phyloP scores from a whole-genome alignment of 2,888 invertebrate genomes.

The Lithosia quadra region DNA sequence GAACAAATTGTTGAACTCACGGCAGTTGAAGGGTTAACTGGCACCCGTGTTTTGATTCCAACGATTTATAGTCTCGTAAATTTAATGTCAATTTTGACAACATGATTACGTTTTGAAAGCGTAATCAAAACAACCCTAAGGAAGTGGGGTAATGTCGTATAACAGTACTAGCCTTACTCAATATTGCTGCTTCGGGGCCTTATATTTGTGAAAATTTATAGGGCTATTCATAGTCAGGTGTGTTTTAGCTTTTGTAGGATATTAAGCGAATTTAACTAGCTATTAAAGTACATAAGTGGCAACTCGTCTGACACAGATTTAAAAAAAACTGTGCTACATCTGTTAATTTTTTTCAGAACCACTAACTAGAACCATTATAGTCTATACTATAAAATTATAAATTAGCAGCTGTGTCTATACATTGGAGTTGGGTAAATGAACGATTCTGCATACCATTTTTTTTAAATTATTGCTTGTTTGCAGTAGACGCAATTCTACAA shows the following conservation, averaged over 20 bases:
- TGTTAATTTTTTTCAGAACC: too few species aligned
- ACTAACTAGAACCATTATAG: too few species aligned
- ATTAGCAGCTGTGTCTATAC: too few species aligned
- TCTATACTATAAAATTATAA: too few species aligned
- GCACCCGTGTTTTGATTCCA: constrained; percentile 58
- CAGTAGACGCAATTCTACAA: too few species aligned
- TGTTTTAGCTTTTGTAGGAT: background rate
- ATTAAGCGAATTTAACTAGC: background rate
- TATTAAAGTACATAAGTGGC: background rate
- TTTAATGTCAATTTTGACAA: constrained; percentile 29
- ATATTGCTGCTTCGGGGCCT: background rate
- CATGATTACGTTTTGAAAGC: constrained; percentile 22
- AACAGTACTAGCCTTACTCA: background rate
- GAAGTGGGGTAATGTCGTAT: constrained; percentile 7
- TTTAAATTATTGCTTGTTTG: too few species aligned
- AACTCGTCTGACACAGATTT: too few species aligned
- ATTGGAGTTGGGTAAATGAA: too few species aligned
- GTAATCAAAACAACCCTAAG: constrained; percentile 20
- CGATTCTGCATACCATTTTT: too few species aligned
- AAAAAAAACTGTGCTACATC: too few species aligned
- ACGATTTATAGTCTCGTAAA: constrained; percentile 42
- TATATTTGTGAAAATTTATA: constrained; percentile 3
- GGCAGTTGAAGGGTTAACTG: constrained; percentile 62
- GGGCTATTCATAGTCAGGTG: background rate
- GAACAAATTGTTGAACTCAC: constrained; percentile 56